These are phyloP conservation scores for Limnephilus rhombicus DNA, from an alignment of 2,888 invertebrate species.

Conservation along the genomic window DNA sequence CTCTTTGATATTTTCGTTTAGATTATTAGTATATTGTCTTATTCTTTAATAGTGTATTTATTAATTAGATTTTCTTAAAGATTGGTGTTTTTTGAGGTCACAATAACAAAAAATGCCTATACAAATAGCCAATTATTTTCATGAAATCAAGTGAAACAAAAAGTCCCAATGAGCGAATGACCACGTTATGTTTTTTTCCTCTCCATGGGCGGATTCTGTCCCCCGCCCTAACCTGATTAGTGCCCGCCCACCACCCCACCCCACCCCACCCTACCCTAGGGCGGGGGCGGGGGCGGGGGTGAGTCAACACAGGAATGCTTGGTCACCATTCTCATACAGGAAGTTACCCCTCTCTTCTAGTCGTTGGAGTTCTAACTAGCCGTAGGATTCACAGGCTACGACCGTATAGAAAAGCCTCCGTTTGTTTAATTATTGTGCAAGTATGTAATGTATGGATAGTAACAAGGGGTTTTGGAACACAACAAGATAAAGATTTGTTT, in stretches of 20 bases:
- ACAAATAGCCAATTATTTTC: neutral
- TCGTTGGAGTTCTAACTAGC: neutral
- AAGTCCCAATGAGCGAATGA: neutral
- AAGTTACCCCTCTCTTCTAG: neutral
- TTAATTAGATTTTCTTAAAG: no score
- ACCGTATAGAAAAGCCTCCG: neutral
- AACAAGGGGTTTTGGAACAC: neutral
- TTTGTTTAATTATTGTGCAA: neutral
- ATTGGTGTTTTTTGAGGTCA: no score
- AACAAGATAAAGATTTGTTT: neutral
- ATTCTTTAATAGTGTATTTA: no score
- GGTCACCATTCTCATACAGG: conserved; percentile 16
- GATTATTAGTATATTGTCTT: no score
- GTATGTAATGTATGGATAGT: neutral
- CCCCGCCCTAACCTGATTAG: conserved; percentile 46
- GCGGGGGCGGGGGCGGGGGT: neutral
- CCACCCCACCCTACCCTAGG: neutral
- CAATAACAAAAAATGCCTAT: no score
- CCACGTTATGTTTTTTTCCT: conserved; percentile 4
- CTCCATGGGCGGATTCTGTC: conserved; percentile 33
- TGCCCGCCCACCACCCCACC: conserved; percentile 32
- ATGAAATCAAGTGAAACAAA: neutral
- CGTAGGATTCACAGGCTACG: neutral
- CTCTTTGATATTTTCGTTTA: no score
- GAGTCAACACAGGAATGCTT: conserved; percentile 33